A percentile compares a stretch with the other conserved stretches of the same genome.
Conservation (phyloP, 2,888 invertebrate genomes). For the Chloromyia formosa region DNA sequence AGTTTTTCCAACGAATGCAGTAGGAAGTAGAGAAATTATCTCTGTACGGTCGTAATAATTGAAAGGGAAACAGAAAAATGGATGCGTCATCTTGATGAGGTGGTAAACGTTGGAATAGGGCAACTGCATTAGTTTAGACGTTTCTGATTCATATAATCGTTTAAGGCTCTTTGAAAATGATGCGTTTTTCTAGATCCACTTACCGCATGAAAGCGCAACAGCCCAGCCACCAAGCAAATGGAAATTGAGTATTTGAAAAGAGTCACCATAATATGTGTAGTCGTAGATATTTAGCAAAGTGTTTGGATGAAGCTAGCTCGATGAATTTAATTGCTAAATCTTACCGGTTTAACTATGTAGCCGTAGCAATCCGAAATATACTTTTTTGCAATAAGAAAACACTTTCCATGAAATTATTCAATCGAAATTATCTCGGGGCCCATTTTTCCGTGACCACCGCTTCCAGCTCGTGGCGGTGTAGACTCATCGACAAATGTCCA, state of each 20-base stretch:
- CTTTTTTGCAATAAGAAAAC: neutral
- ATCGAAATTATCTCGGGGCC: neutral
- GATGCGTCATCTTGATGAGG: neutral
- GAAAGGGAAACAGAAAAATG: neutral
- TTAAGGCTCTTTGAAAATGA: neutral
- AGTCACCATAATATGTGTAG: neutral
- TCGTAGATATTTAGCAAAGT: neutral
- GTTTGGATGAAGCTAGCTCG: too few relatives aligned
- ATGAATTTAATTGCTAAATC: too few relatives aligned
- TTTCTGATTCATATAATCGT: neutral
- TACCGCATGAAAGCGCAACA: neutral
- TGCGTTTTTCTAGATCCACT: neutral
- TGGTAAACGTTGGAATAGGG: neutral
- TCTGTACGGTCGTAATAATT: neutral
- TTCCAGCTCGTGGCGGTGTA: too few relatives aligned
- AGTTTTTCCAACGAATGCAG: neutral
- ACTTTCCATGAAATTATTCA: neutral
- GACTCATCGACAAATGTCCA: too few relatives aligned
- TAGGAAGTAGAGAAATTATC: neutral
- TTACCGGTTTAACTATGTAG: too few relatives aligned
- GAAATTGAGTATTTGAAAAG: neutral
- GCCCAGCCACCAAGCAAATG: neutral
- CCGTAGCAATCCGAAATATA: too few relatives aligned
- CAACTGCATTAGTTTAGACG: neutral
- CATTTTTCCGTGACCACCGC: neutral